Conservation (phyloP, 2,888 invertebrate species). For the Drosophila falleni region DNA sequence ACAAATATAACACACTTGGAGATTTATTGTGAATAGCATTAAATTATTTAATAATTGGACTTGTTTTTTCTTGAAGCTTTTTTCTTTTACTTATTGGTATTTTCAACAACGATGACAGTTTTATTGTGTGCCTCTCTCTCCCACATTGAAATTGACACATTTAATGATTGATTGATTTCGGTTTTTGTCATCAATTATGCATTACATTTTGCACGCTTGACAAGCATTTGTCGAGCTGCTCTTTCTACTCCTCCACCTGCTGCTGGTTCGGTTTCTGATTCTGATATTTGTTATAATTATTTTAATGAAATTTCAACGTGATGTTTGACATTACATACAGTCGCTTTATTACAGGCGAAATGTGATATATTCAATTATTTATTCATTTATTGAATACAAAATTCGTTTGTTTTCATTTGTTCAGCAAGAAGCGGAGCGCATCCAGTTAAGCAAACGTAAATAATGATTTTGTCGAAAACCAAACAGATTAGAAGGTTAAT, state of each 20-base stretch:
- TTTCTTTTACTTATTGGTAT: constrained; percentile 9
- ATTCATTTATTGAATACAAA: constrained; percentile 35
- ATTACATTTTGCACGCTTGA: constrained; percentile 75
- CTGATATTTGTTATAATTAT: constrained; percentile 66
- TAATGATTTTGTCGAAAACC: constrained; percentile 30
- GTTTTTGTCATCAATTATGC: constrained; percentile 75
- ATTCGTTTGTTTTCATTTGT: constrained; percentile 66
- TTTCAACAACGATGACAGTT: constrained; percentile 33
- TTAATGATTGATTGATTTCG: constrained; percentile 80
- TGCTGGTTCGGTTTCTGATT: constrained; percentile 8
- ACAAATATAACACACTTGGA: neutral
- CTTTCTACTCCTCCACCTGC: neutral
- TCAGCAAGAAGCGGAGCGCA: constrained; percentile 12
- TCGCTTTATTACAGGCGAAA: constrained; percentile 43
- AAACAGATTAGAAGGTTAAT: constrained; percentile 46
- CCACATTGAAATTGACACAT: constrained; percentile 62
- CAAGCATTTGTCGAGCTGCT: constrained; percentile 53
- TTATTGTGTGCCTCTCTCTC: constrained; percentile 14
- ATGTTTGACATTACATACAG: constrained; percentile 42
- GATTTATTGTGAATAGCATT: neutral
- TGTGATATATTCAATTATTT: constrained; percentile 62
- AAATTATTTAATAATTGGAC: constrained; percentile 18
- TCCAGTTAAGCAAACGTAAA: constrained; percentile 19
- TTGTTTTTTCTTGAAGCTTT: constrained; percentile 1
- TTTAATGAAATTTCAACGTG: constrained; percentile 72